phyloP scores from a whole-genome alignment of 2,113 vertebrate species.

The Eidolon helvum region DNA sequence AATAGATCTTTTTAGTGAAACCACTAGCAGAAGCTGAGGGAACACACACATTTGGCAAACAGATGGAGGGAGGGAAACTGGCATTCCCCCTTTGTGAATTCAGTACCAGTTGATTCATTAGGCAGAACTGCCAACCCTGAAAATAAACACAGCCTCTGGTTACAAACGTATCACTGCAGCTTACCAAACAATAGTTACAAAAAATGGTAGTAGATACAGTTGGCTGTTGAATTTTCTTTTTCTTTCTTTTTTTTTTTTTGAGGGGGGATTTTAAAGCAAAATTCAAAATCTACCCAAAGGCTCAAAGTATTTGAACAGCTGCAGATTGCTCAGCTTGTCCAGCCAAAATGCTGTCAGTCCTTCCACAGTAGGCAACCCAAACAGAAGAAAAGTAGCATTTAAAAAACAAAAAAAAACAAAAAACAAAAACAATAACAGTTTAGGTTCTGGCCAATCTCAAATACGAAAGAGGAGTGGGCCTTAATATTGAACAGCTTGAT shows the following conservation, averaged over 20 bases:
- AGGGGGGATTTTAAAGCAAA: constrained; percentile 66
- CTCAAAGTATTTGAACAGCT: constrained; percentile 67
- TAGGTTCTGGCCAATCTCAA: neutral
- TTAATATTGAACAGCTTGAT: neutral
- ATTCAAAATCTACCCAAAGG: constrained; percentile 22
- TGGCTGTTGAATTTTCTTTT: neutral
- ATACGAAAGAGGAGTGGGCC: neutral
- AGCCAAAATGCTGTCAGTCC: constrained; percentile 19
- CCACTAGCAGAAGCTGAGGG: neutral
- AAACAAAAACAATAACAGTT: neutral
- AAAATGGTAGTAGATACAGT: neutral
- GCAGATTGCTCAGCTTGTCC: neutral
- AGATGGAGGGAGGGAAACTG: constrained; percentile 48
- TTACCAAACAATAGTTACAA: constrained; percentile 49
- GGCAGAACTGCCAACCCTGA: constrained; percentile 56
- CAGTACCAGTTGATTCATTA: constrained; percentile 75
- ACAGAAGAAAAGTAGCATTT: neutral
- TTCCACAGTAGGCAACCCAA: neutral
- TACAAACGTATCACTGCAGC: constrained; percentile 31
- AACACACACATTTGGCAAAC: constrained; percentile 69
- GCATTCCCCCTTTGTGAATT: constrained; percentile 57
- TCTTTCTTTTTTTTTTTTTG: neutral
- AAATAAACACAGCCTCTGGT: constrained; percentile 74
- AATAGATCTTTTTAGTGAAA: constrained; percentile 19
- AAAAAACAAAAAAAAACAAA: too few relatives aligned